Evolutionary conservation across 2,113 vertebrate species (phyloP).

Genomic region (Aegithalos caudatus): DNA sequence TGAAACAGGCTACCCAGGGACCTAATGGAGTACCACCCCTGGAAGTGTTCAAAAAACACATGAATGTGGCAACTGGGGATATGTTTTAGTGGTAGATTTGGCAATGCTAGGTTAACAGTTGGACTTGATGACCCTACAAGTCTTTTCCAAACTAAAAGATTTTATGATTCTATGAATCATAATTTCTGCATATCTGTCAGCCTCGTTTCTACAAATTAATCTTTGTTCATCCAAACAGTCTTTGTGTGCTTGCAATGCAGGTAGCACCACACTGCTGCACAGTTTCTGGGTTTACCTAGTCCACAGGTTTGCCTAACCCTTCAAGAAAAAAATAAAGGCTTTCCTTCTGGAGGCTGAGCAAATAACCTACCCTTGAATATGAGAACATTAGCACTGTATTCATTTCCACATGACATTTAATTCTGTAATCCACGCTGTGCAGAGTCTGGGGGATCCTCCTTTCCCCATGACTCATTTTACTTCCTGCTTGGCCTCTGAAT

Average conservation of each 20-base stretch:
- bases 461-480: conserved; percentile 2
- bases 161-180: not conserved
- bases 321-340: not conserved
- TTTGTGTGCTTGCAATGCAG: not conserved
- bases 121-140: not conserved
- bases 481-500: conserved; percentile 56
- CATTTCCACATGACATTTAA: conserved; percentile 57
- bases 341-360: not conserved
- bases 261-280: not conserved
- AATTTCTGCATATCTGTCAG: not conserved
- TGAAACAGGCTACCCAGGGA: not conserved
- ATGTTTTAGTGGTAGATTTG: not conserved
- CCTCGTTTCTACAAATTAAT: not conserved
- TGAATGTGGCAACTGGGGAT: not conserved
- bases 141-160: not conserved
- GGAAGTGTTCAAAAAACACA: not conserved
- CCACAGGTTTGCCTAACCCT: not conserved
- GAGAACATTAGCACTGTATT: not conserved
- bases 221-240: not conserved
- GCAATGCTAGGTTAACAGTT: not conserved
- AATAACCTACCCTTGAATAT: not conserved
- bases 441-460: conserved; percentile 16
- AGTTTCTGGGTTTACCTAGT: not conserved
- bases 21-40: not conserved
- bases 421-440: not conserved